These are phyloP conservation scores for Percina caprodes DNA, from an alignment of 2,113 vertebrate genomes.

Conservation along the genomic window DNA sequence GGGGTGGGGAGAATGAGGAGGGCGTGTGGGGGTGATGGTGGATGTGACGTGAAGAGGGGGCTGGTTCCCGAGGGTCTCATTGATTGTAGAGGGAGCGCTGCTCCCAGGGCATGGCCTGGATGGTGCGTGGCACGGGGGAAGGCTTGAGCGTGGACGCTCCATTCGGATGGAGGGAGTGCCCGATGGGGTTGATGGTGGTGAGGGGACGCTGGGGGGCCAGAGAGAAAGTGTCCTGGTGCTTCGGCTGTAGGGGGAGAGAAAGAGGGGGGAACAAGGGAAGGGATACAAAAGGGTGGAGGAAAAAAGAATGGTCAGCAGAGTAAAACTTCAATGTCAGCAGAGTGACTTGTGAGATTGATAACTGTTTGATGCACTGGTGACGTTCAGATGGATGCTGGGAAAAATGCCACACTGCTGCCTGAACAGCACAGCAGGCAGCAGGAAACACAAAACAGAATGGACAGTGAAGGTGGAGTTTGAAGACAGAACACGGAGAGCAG, in stretches of 20 bases:
- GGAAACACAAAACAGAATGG: too few species aligned
- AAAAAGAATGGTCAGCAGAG: neutral
- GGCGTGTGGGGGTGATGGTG: constrained; percentile 12
- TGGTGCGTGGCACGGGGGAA: constrained; percentile 78
- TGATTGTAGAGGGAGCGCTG: constrained; percentile 84
- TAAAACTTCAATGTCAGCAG: neutral
- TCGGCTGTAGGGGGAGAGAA: constrained; percentile 52
- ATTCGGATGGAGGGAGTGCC: constrained; percentile 81
- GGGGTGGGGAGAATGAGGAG: neutral
- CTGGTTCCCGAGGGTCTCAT: constrained; percentile 58
- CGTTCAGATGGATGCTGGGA: neutral
- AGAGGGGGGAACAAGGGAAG: neutral
- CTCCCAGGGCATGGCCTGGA: constrained; percentile 83
- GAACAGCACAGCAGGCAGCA: neutral
- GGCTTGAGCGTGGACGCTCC: constrained; percentile 79
- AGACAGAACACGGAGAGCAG: neutral
- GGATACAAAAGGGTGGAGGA: neutral
- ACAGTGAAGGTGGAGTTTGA: neutral
- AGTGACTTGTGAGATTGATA: neutral
- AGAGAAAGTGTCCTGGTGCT: constrained; percentile 81
- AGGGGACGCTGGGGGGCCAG: constrained; percentile 80
- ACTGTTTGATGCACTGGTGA: neutral
- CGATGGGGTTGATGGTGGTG: constrained; percentile 81
- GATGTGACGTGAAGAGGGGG: neutral
- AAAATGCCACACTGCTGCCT: neutral